phyloP scores from a whole-genome alignment of 2,113 vertebrate species.

The Larimichthys crocea region DNA sequence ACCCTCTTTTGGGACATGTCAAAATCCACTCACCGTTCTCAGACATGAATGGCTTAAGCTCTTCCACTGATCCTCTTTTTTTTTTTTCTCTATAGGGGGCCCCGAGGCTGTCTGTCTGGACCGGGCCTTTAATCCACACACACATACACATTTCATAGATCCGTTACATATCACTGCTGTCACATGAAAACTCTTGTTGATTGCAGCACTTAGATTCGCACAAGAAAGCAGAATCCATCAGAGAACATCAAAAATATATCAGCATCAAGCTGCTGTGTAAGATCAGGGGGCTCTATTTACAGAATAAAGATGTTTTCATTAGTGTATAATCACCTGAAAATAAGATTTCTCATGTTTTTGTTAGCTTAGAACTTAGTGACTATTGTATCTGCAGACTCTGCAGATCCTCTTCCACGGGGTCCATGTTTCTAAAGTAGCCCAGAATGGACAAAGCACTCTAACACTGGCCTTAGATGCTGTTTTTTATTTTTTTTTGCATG shows the following conservation, averaged over 20 bases:
- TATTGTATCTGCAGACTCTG: no score
- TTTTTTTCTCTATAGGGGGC: slow-evolving; percentile 17
- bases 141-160: not conserved
- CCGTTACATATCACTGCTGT: not conserved
- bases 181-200: not conserved
- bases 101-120: slow-evolving; percentile 17
- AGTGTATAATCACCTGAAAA: no score
- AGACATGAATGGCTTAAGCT: slow-evolving; percentile 62
- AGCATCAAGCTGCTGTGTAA: not conserved
- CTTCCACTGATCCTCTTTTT: slow-evolving; percentile 40
- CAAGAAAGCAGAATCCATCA: not conserved
- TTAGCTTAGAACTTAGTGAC: no score
- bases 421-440: no score
- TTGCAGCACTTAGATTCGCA: not conserved
- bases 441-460: no score
- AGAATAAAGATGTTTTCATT: no score
- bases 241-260: not conserved
- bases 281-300: no score
- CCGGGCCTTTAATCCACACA: slow-evolving; percentile 8
- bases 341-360: no score
- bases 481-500: no score
- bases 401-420: no score
- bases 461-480: no score
- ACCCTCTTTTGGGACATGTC: slow-evolving; percentile 65
- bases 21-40: slow-evolving; percentile 70